Conservation (phyloP, 2,797 vertebrate genomes). For the Xenentodon cancila region DNA sequence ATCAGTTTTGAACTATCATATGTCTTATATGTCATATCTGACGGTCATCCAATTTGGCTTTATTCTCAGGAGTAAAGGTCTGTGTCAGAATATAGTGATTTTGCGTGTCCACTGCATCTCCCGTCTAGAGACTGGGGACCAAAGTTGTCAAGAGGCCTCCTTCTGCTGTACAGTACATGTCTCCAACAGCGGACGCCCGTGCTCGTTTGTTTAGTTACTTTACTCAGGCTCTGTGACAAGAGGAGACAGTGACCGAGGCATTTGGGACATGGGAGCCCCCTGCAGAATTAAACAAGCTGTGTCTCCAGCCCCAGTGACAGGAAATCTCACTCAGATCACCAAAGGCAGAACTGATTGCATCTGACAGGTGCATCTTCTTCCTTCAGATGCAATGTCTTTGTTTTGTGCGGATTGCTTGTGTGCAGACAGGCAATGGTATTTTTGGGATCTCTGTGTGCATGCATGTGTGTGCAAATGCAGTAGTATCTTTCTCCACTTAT, state of each 20-base stretch:
- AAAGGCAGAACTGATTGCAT: conserved; percentile 71
- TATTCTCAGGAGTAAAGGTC: conserved; percentile 54
- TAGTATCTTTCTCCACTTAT: conserved; percentile 16
- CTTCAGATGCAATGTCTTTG: conserved; percentile 70
- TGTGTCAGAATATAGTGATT: conserved; percentile 54
- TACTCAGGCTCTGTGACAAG: conserved; percentile 52
- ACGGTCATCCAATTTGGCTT: conserved; percentile 70
- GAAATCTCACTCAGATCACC: conserved; percentile 79
- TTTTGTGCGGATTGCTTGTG: conserved; percentile 70
- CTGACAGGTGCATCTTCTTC: conserved; percentile 77
- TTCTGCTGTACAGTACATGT: conserved; percentile 32
- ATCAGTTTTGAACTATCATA: conserved; percentile 68
- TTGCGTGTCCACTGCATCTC: conserved; percentile 46
- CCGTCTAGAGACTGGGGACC: conserved; percentile 25
- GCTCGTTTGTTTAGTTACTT: conserved; percentile 58
- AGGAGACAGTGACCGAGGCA: conserved; percentile 68
- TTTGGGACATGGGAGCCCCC: conserved; percentile 64
- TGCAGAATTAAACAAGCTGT: conserved; percentile 75
- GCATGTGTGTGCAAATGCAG: conserved; percentile 7
- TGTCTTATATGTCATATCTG: conserved; percentile 56
- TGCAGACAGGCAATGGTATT: conserved; percentile 44
- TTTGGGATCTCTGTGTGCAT: conserved; percentile 14
- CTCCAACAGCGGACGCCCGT: conserved; percentile 42
- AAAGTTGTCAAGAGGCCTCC: conserved; percentile 52
- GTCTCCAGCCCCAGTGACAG: conserved; percentile 70